A percentile compares a stretch with the other conserved stretches of the same genome.
Conservation (phyloP, 1,140 invertebrate genomes). For the Nephotettix cincticeps region DNA sequence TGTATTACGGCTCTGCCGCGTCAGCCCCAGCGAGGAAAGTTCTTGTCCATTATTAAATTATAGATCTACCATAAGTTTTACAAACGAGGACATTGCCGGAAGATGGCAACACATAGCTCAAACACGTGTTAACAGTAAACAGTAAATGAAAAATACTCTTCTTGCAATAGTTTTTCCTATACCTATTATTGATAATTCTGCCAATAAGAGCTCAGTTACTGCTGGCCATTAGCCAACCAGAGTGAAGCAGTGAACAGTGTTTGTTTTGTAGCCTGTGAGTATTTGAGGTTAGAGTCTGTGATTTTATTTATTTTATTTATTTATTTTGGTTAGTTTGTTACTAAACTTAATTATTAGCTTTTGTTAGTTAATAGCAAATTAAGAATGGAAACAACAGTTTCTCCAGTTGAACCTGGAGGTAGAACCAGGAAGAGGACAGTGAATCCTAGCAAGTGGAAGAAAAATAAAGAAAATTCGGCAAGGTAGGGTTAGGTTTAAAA, state of each 20-base stretch:
- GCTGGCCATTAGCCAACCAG: neutral
- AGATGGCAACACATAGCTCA: no score
- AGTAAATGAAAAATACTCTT: no score
- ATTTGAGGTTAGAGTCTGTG: neutral
- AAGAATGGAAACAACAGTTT: neutral
- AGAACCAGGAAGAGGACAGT: neutral
- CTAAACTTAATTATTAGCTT: neutral
- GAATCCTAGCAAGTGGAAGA: neutral
- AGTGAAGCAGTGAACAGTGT: neutral
- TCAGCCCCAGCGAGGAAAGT: no score
- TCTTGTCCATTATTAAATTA: no score
- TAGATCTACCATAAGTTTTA: no score
- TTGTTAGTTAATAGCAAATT: neutral
- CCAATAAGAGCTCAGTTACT: conserved; percentile 14
- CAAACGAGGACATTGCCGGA: no score
- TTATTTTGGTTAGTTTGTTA: neutral
- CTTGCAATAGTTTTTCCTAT: no score
- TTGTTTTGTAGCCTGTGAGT: neutral
- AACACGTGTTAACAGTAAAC: no score
- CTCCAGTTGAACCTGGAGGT: neutral
- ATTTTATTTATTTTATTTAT: no score
- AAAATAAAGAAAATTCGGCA: neutral
- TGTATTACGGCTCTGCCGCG: no score
- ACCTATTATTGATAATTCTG: no score
- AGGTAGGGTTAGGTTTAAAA: neutral